These are phyloP conservation scores for Aphaenogaster ashmeadi DNA, from an alignment of 1,140 invertebrate species.

Conservation along the genomic window DNA sequence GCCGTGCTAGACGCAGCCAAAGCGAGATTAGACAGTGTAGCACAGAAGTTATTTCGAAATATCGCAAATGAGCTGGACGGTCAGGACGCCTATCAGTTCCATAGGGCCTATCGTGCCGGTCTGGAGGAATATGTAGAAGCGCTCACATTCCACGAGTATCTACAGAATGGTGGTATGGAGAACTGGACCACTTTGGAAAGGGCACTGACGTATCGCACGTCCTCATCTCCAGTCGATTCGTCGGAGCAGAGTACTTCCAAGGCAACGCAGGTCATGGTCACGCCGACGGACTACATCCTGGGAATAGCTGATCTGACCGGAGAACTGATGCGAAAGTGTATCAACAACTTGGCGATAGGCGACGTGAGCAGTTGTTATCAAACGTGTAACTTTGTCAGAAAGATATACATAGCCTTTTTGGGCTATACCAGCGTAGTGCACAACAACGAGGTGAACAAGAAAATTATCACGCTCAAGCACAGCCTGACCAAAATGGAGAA, in stretches of 20 bases:
- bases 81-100: conserved; percentile 92
- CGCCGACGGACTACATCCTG: conserved; percentile 92
- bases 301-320: conserved; percentile 96
- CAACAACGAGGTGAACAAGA: conserved; percentile 92
- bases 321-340: conserved; percentile 96
- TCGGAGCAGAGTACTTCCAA: conserved; percentile 46
- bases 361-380: conserved; percentile 92
- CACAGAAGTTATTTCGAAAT: conserved; percentile 89
- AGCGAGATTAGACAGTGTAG: conserved; percentile 89
- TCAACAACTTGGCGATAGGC: conserved; percentile 93
- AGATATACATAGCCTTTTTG: conserved; percentile 92
- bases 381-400: conserved; percentile 91
- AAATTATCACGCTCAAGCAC: conserved; percentile 90
- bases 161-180: conserved; percentile 85
- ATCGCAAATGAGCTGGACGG: conserved; percentile 92
- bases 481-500: conserved; percentile 94
- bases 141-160: conserved; percentile 91
- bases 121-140: conserved; percentile 97
- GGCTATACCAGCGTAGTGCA: conserved; percentile 85
- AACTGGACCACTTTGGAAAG: conserved; percentile 86
- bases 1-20: conserved; percentile 90
- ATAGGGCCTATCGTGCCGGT: conserved; percentile 92
- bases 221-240: conserved; percentile 44
- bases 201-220: conserved; percentile 81
- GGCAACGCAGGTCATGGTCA: conserved; percentile 83